Percentiles rank a stretch among this genome's conserved stretches.
Conservation (phyloP, 2,888 invertebrate species). For the Standfussiana lucernea region DNA sequence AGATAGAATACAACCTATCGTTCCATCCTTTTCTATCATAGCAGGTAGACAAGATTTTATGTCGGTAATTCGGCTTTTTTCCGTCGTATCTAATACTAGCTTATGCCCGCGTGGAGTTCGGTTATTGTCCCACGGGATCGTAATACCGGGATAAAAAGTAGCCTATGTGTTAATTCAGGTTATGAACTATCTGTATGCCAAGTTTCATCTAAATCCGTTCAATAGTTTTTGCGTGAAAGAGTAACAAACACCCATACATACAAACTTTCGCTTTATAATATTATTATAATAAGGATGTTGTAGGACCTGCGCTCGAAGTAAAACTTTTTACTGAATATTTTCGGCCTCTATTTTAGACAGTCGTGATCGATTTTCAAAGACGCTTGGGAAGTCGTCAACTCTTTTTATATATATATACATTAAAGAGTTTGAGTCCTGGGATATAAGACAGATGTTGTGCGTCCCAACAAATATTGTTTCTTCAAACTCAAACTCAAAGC, state of each 20-base stretch:
- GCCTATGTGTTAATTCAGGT: too few species aligned
- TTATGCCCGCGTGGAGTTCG: too few species aligned
- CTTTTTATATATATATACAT: conserved; percentile 57
- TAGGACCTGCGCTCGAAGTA: conserved; percentile 15
- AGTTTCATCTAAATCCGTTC: too few species aligned
- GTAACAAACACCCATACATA: too few species aligned
- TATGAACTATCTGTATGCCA: too few species aligned
- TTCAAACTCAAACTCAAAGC: too few species aligned
- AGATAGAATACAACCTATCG: background rate
- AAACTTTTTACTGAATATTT: conserved; percentile 56
- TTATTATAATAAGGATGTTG: too few species aligned
- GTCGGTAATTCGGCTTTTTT: conserved; percentile 1
- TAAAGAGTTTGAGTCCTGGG: conserved; percentile 42
- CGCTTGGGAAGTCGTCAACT: conserved; percentile 55
- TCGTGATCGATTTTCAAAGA: conserved; percentile 56
- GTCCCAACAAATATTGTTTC: conserved; percentile 23
- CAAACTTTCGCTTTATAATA: too few species aligned
- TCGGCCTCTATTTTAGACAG: conserved; percentile 36
- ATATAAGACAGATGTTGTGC: conserved; percentile 46
- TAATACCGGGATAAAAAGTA: too few species aligned
- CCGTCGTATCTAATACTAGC: conserved; percentile 34
- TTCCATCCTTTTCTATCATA: conserved; percentile 8
- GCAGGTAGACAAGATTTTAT: conserved; percentile 19
- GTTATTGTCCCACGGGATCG: too few species aligned
- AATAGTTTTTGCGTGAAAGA: too few species aligned